Base-by-base conservation (phyloP, 2,888 invertebrate species). In the Argyra leucocephala region DNA sequence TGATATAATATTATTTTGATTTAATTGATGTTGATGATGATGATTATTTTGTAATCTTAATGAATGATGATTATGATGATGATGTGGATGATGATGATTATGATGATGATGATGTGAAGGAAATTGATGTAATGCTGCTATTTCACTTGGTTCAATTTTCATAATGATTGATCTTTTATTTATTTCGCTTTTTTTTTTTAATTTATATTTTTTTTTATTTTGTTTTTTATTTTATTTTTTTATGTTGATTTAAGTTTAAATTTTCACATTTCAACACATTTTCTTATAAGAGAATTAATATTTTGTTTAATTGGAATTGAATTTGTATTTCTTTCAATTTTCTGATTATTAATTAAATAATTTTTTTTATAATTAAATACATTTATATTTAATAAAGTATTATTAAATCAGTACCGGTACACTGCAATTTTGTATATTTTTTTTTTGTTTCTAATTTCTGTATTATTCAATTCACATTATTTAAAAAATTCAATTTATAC, bases 111-210 rank as follows among this genome's bases (percentile, higher is more conserved):
- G 58, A 21, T 68, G 69, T 61, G 68, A 67, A 57, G 68, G 65
- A 64, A 72, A 65, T 70, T 73, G 67, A 71, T 74, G 74, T 63
- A 76, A 71, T 68, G 74, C 75, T 68, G 76, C 76, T 69, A 77
- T 76, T 72, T 78, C 48, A 48, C 48, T 71, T 67, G 74, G 76
- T 68, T 76, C 76, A 69, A 77, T 76, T 72, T 78, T 78, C 70
- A 78, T 78, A 78, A 78, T 78, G 72, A 68, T 68, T 65, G 23
- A 23, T 23, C 57, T 59, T 23, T 23, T 22, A 5, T 59, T 24
- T 23, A 23, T 4, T 23, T 59, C 3, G 1, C 18, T 59, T 24
- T 18, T 59, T 18, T 18, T 6, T 12, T 18, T 24, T 1, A 58
- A 23, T 18, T 59, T 2, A 15, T 6, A 23, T 59, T 18, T 59